phyloP scores from a whole-genome alignment of 23 tunicate species.

The Botrylloides violaceus region DNA sequence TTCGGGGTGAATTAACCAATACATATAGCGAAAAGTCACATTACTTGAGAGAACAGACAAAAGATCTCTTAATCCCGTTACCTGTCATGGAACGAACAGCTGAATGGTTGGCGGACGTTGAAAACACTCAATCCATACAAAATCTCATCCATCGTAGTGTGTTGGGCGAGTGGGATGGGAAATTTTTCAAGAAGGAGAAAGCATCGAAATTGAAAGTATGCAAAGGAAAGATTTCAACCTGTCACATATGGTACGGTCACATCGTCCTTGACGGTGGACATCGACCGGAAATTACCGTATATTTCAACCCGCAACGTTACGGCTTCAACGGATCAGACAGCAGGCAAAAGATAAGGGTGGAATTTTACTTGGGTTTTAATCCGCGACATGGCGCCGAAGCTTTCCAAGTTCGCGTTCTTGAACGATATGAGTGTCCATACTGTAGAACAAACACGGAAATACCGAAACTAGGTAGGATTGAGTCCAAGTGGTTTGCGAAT shows the following conservation, averaged over 20 bases:
- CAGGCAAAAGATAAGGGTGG: conserved; percentile 30
- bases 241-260: conserved; percentile 8
- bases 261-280: conserved; percentile 33
- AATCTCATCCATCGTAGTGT: conserved; percentile 12
- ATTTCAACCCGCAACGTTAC: conserved; percentile 34
- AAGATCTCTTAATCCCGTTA: not conserved
- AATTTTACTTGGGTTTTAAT: conserved; percentile 45
- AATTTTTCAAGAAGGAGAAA: conserved; percentile 32
- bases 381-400: conserved; percentile 34
- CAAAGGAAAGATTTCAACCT: conserved; percentile 35
- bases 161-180: conserved; percentile 37
- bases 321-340: conserved; percentile 15
- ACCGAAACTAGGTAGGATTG: conserved; percentile 5
- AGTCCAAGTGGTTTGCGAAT: not conserved
- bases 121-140: conserved; percentile 15
- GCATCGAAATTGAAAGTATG: conserved; percentile 20
- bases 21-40: conserved; percentile 8
- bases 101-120: conserved; percentile 23
- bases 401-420: conserved; percentile 3
- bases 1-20: conserved; percentile 13
- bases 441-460: conserved; percentile 9
- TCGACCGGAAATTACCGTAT: conserved; percentile 8
- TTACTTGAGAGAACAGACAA: not conserved
- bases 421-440: not conserved
- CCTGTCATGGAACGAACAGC: not conserved